These are phyloP conservation scores for Chiloscyllium plagiosum DNA, from an alignment of 2,113 vertebrate genomes.

Conservation along the genomic window DNA sequence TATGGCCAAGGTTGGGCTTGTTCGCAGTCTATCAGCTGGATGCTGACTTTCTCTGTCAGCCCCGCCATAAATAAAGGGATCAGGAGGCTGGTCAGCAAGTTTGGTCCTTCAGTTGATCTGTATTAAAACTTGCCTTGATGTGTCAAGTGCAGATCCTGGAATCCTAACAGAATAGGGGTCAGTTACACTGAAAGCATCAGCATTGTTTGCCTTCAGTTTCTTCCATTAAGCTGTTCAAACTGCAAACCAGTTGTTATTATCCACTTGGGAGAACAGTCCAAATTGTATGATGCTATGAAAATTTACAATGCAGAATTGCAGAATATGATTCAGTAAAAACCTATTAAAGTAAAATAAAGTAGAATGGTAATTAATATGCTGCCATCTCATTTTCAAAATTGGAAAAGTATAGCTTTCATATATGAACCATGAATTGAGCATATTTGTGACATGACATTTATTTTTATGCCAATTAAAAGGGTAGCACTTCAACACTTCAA, in stretches of 20 bases:
- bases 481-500: slow-evolving; percentile 4
- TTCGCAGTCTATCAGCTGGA: no score
- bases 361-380: background rate
- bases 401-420: background rate
- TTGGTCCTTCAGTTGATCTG: background rate
- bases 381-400: background rate
- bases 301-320: background rate
- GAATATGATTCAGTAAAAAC: background rate
- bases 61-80: background rate
- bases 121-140: background rate
- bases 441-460: background rate
- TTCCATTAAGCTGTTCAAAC: background rate
- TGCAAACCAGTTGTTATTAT: background rate
- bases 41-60: no score
- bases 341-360: background rate
- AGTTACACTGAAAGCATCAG: background rate
- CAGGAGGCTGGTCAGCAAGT: background rate
- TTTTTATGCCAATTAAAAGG: background rate
- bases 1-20: no score
- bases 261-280: background rate
- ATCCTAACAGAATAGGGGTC: background rate
- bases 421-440: background rate
- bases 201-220: background rate
- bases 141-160: background rate
- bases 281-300: background rate